These are phyloP conservation scores for Zoanthus sansibaricus DNA, from an alignment of 92 coral and sea anemone species.

Conservation along the genomic window DNA sequence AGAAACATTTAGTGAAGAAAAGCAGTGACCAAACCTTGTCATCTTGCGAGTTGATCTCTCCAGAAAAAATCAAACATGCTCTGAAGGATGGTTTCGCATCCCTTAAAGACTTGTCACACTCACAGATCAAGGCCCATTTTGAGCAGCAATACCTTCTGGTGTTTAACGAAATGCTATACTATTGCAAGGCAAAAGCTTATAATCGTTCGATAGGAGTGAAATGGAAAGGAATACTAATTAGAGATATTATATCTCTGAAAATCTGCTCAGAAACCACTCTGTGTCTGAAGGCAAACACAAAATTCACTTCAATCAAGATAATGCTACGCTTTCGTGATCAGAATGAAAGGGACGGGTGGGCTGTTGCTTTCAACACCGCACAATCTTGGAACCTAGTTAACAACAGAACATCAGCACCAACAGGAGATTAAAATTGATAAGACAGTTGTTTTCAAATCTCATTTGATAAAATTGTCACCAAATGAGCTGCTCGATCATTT, in stretches of 20 bases:
- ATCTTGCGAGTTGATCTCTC: slow-evolving; percentile 4
- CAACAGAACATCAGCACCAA: not conserved
- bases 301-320: not conserved
- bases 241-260: slow-evolving; percentile 24
- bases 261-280: slow-evolving; percentile 20
- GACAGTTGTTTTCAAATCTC: too few relatives aligned
- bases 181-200: slow-evolving; percentile 20
- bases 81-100: slow-evolving; percentile 2
- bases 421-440: not conserved
- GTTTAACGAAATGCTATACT: slow-evolving; percentile 26
- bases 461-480: too few relatives aligned
- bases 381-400: slow-evolving; percentile 26
- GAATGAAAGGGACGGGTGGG: slow-evolving; percentile 28
- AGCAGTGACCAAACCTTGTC: not conserved
- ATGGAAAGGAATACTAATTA: slow-evolving; percentile 33
- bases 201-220: not conserved
- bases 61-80: slow-evolving; percentile 12
- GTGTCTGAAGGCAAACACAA: slow-evolving; percentile 12
- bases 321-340: slow-evolving; percentile 26
- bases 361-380: slow-evolving; percentile 12
- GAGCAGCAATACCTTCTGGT: slow-evolving; percentile 15
- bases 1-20: slow-evolving; percentile 21
- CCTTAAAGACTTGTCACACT: slow-evolving; percentile 20
- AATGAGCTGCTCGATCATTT: too few relatives aligned
- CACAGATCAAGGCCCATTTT: slow-evolving; percentile 9